These are phyloP conservation scores for Scaptomyza pallida DNA, from an alignment of 1,140 invertebrate species.

Conservation along the genomic window DNA sequence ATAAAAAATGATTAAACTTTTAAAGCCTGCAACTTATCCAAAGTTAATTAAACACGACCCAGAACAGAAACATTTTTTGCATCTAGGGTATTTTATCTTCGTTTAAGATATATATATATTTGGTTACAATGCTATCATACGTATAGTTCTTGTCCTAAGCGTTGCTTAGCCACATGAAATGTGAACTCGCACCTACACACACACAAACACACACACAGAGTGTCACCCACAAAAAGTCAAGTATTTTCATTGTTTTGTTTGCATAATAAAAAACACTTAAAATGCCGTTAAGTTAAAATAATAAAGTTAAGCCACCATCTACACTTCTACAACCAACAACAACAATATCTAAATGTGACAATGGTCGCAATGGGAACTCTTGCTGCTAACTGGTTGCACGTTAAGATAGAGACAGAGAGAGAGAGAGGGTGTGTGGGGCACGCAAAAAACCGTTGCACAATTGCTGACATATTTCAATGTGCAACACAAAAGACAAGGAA, in stretches of 20 bases:
- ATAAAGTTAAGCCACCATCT: constrained; percentile 67
- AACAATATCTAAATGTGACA: constrained; percentile 81
- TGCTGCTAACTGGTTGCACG: not conserved
- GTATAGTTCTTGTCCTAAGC: constrained; percentile 11
- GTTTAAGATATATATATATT: too few species aligned
- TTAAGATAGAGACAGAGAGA: too few species aligned
- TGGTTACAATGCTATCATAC: not conserved
- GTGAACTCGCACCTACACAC: constrained; percentile 59
- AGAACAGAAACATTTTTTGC: too few species aligned
- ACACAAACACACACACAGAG: constrained; percentile 16
- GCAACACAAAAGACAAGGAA: constrained; percentile 78
- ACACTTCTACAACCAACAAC: constrained; percentile 57
- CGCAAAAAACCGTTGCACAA: constrained; percentile 60
- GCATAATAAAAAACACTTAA: constrained; percentile 80
- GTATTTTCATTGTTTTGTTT: constrained; percentile 37
- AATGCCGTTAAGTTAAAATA: constrained; percentile 82
- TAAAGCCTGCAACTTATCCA: too few species aligned
- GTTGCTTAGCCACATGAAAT: constrained; percentile 51
- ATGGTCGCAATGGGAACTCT: constrained; percentile 31
- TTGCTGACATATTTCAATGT: constrained; percentile 82
- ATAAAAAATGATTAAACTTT: too few species aligned
- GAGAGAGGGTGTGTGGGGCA: not conserved
- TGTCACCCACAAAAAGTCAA: not conserved
- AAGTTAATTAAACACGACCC: too few species aligned
- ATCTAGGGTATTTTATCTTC: not conserved